These are phyloP conservation scores for Centropus bengalensis DNA, from an alignment of 2,113 vertebrate species.

Conservation along the genomic window DNA sequence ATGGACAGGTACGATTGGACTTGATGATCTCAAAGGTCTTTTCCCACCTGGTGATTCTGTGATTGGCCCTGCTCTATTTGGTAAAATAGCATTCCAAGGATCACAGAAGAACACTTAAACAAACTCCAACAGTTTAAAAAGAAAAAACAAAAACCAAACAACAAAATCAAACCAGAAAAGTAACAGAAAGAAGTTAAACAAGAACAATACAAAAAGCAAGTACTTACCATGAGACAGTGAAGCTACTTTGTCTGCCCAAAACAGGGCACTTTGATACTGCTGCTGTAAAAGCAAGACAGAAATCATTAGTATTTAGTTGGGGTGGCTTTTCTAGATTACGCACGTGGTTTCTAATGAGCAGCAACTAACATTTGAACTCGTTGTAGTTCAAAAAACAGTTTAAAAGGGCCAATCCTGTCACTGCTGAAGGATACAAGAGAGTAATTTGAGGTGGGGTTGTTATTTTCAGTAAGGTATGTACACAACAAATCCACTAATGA, in stretches of 20 bases:
- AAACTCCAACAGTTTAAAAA: not conserved
- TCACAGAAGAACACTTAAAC: not conserved
- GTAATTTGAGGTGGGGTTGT: not conserved
- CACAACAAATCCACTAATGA: not conserved
- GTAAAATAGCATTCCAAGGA: not conserved
- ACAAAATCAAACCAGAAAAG: not conserved
- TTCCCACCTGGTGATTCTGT: no score
- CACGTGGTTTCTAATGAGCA: not conserved
- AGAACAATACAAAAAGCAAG: not conserved
- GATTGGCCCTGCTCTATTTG: not conserved
- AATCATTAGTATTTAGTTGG: not conserved
- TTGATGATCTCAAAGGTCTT: no score
- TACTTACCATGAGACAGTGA: constrained; percentile 94
- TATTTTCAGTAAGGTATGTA: not conserved
- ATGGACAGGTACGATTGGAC: no score
- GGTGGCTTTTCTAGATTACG: not conserved
- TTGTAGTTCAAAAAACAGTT: not conserved
- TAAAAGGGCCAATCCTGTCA: not conserved
- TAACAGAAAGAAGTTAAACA: not conserved
- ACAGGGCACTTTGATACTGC: constrained; percentile 98
- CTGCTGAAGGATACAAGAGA: not conserved
- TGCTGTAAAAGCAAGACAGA: constrained; percentile 81
- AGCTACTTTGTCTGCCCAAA: constrained; percentile 99
- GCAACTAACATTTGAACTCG: not conserved
- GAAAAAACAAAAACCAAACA: fast-evolving